Evolutionary conservation across 2,797 vertebrate species (phyloP).

Genomic region (Coendou prehensilis): DNA sequence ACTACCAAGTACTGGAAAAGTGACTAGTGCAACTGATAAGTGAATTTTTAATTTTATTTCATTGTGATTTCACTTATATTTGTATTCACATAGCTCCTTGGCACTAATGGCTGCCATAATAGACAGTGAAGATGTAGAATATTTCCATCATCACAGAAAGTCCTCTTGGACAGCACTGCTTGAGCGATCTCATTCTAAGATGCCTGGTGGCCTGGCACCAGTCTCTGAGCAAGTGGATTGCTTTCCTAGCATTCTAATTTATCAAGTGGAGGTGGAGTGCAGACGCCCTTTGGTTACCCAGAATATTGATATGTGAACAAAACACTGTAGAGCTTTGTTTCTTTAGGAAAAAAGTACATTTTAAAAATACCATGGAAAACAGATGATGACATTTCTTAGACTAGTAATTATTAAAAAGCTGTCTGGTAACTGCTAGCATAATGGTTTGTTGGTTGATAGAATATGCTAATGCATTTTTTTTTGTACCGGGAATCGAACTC

Average conservation of each 20-base stretch:
- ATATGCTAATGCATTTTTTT: neutral
- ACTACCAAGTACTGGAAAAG: neutral
- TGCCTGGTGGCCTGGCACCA: neutral
- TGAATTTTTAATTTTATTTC: neutral
- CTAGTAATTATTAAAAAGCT: conserved; percentile 23
- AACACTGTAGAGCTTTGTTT: conserved; percentile 54
- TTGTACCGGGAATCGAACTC: too few relatives aligned
- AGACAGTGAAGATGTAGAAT: neutral
- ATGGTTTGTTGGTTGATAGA: neutral
- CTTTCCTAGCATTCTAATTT: conserved; percentile 34
- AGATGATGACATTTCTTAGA: conserved; percentile 48
- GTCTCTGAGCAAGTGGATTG: neutral
- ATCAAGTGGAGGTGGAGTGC: neutral
- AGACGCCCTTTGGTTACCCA: conserved; percentile 10
- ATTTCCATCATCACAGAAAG: neutral
- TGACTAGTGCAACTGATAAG: neutral
- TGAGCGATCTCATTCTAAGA: neutral
- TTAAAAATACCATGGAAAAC: conserved; percentile 31
- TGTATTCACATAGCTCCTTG: neutral
- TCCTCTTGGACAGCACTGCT: neutral
- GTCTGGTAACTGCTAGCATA: neutral
- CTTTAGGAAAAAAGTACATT: conserved; percentile 19
- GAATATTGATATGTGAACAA: conserved; percentile 60
- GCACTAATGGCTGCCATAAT: neutral
- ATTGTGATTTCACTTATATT: conserved; percentile 1